Percentiles rank a stretch among this genome's conserved stretches.
These are phyloP conservation scores for Crotalus tigris DNA, from an alignment of 2,113 vertebrate genomes.

Conservation along the genomic window DNA sequence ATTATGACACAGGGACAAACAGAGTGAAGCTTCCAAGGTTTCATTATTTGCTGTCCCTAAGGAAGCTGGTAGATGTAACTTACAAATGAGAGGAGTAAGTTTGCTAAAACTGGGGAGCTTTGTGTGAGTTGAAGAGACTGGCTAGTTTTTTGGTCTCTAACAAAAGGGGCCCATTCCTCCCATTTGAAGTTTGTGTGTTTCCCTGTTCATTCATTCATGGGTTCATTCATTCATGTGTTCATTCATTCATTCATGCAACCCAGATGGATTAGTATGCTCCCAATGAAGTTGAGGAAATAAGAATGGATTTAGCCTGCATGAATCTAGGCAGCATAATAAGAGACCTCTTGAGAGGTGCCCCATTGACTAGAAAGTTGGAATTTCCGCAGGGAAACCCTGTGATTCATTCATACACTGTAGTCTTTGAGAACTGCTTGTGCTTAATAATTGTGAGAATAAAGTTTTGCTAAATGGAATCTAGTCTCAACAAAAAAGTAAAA, in stretches of 20 bases:
- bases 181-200: conserved; percentile 22
- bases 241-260: conserved; percentile 31
- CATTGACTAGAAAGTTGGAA: conserved; percentile 15
- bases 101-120: conserved; percentile 37
- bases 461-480: conserved; percentile 13
- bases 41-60: background rate
- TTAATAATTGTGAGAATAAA: conserved; percentile 20
- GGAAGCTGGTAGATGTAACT: background rate
- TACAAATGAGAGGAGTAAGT: conserved; percentile 35
- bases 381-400: conserved; percentile 16
- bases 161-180: background rate
- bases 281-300: conserved; percentile 17
- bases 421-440: conserved; percentile 25
- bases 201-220: conserved; percentile 27
- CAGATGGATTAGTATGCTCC: background rate
- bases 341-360: conserved; percentile 16
- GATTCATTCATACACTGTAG: conserved; percentile 22
- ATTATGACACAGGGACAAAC: background rate
- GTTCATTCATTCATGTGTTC: background rate
- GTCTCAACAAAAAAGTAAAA: background rate
- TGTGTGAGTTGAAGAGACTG: background rate
- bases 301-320: conserved; percentile 33
- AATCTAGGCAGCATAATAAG: conserved; percentile 29
- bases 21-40: background rate
- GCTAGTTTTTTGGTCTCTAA: background rate